A percentile compares a stretch with the other conserved stretches of the same genome.
These are phyloP conservation scores for Odontocolon sp. DNA, from an alignment of 2,888 invertebrate species.

Conservation along the genomic window DNA sequence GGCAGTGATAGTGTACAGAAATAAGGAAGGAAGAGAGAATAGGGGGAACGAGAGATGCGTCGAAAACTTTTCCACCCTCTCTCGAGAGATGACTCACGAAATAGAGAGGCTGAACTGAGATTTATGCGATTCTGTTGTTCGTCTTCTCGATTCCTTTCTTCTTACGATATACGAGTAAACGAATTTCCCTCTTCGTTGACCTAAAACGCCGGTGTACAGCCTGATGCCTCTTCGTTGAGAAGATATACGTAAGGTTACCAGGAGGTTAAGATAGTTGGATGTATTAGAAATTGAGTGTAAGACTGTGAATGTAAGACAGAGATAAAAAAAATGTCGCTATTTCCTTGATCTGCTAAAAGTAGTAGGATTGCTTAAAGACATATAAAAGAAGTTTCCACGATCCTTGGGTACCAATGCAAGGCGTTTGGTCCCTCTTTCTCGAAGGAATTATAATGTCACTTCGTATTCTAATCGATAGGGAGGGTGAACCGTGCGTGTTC, in stretches of 20 bases:
- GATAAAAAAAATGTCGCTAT: background rate
- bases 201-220: background rate
- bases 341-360: too few relatives aligned
- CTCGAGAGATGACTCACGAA: slow-evolving; percentile 50
- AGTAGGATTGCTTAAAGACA: too few relatives aligned
- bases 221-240: background rate
- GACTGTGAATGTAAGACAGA: slow-evolving; percentile 36
- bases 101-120: slow-evolving; percentile 35
- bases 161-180: slow-evolving; percentile 32
- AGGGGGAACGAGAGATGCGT: slow-evolving; percentile 22
- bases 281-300: slow-evolving; percentile 35
- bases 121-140: slow-evolving; percentile 47
- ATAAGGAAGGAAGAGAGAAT: slow-evolving; percentile 19
- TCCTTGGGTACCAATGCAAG: background rate
- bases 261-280: background rate
- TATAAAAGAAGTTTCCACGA: background rate
- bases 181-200: background rate
- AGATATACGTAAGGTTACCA: background rate
- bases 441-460: slow-evolving; percentile 45
- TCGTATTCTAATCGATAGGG: slow-evolving; percentile 43
- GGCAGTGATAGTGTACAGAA: slow-evolving; percentile 35
- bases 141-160: slow-evolving; percentile 11
- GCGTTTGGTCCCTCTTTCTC: slow-evolving; percentile 9
- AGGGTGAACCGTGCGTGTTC: slow-evolving; percentile 10
- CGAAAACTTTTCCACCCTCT: slow-evolving; percentile 38